Conservation (phyloP, 2,797 vertebrate species). For the Scarus forsteni region DNA sequence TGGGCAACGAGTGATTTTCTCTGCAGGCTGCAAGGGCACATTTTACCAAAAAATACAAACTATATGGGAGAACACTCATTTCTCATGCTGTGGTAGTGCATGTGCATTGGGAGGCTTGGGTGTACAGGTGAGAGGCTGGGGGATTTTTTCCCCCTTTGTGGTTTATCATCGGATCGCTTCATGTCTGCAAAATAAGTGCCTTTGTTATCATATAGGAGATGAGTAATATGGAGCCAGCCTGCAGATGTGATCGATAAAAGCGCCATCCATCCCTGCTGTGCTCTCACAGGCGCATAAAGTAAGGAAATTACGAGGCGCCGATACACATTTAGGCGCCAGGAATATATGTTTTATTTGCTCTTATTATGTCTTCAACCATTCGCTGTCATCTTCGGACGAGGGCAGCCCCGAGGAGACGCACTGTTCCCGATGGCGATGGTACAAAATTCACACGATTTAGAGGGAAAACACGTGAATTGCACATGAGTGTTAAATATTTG, state of each 20-base stretch:
- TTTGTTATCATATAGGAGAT: slow-evolving; percentile 69
- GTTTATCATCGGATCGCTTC: neutral
- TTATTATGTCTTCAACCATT: slow-evolving; percentile 52
- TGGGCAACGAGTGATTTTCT: neutral
- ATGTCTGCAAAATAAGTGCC: slow-evolving; percentile 50
- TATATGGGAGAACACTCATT: neutral
- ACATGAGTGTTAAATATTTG: slow-evolving; percentile 14
- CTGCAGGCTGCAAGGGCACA: slow-evolving; percentile 7
- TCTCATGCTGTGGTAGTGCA: slow-evolving; percentile 3
- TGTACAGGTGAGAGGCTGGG: slow-evolving; percentile 13
- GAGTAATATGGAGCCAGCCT: slow-evolving; percentile 49
- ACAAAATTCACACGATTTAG: slow-evolving; percentile 28
- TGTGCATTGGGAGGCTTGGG: neutral
- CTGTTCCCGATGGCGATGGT: slow-evolving; percentile 58
- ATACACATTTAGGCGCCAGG: slow-evolving; percentile 12
- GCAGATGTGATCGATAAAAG: slow-evolving; percentile 65
- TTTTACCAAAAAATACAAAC: neutral
- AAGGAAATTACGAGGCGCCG: neutral
- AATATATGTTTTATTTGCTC: slow-evolving; percentile 35
- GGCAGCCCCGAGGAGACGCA: slow-evolving; percentile 42
- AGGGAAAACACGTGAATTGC: neutral
- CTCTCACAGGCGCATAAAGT: slow-evolving; percentile 25
- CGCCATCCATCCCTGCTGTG: slow-evolving; percentile 56
- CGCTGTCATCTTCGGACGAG: slow-evolving; percentile 57
- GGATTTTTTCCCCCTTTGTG: neutral